Evolutionary conservation across 1,140 invertebrate genomes (phyloP), one percentile per base, ranked within the genome.

Genomic region (Paramacrobiotus metropolitanus): DNA sequence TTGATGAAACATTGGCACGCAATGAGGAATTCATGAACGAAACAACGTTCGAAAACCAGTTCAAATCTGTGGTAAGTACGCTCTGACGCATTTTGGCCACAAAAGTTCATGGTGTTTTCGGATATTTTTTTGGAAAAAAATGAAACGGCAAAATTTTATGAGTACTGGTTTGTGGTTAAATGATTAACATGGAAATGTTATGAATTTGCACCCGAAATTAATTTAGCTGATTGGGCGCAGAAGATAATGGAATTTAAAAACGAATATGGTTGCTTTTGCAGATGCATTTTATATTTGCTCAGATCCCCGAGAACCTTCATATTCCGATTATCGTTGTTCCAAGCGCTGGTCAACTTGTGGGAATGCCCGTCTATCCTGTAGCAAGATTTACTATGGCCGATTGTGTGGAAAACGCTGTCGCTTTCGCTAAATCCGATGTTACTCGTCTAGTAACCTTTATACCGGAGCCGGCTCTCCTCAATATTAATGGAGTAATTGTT

Each of bases 391-490:
- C 48, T 24, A 4, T 55, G 48, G 24, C 4, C 4, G 48, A 55
- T 24, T 55, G 48, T 24, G 48, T 55, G 48, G 15, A 4, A 9
- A 55, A 55, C 24, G 9, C 48, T 4, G 48, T 4, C 24, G 9
- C 24, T 4, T 55, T 18, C 48, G 24, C 4, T 24, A 28, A 4
- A 4, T 4, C 24, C 48, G 48, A 55, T 4, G 9, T 18, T 24
- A 28, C 15, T 24, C 15, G 48, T 24, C 9, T 4, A 24, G 24
- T 55, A 9, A 55, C 24, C 48, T 67, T 70, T 63, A 65, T 84
- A 62, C 78, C 86, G 0, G 87, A 93, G 77, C 90, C 90, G 0
- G 81, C 82, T 65, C 77, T 83, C 18, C 67, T 94, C 1, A 77
- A 81, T 66, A 76, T 93, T 31, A 79, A 82, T 64, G 87, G 85